These are phyloP conservation scores for Limnephilus auricula DNA, from an alignment of 2,888 invertebrate species.

Conservation along the genomic window DNA sequence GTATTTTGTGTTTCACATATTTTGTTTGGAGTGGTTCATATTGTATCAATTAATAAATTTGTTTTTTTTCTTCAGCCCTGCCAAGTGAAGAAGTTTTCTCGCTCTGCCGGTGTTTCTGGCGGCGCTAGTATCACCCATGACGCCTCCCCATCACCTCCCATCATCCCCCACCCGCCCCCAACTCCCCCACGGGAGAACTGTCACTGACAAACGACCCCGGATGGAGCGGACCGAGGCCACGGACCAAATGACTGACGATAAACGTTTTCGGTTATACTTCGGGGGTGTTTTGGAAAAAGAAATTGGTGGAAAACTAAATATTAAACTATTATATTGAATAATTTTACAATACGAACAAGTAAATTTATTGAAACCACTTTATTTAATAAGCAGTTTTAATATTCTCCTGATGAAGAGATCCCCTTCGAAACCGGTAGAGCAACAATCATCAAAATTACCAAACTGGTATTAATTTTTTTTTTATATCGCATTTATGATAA, in stretches of 20 bases:
- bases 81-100: conserved; percentile 46
- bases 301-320: background rate
- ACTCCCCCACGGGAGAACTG: conserved; percentile 53
- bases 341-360: background rate
- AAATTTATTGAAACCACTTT: background rate
- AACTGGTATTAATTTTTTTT: no score
- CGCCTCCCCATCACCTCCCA: background rate
- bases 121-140: conserved; percentile 59
- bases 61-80: conserved; percentile 43
- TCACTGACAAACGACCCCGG: conserved; percentile 65
- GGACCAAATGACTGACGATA: conserved; percentile 58
- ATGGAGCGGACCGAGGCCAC: conserved; percentile 59
- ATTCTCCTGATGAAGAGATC: no score
- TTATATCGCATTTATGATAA: no score
- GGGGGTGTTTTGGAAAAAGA: conserved; percentile 32
- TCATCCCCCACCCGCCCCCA: background rate
- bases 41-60: no score
- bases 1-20: no score
- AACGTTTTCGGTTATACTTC: conserved; percentile 39
- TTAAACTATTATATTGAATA: background rate
- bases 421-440: no score
- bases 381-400: no score
- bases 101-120: conserved; percentile 60
- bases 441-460: no score
- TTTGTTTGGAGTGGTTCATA: no score